phyloP scores from a whole-genome alignment of 2,888 invertebrate genomes.

The Heteromurus nitidus region DNA sequence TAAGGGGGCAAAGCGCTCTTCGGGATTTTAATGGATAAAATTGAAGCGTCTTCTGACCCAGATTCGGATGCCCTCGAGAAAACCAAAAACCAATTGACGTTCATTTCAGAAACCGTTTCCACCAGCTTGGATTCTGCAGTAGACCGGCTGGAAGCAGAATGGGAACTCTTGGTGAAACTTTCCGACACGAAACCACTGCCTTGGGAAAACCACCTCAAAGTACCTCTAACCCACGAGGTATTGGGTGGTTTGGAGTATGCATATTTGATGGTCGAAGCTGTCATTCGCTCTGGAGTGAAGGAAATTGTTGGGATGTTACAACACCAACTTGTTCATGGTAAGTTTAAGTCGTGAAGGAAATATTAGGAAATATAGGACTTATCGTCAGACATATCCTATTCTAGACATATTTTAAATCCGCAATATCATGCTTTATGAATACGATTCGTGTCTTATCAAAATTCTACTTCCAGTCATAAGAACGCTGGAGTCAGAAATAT shows the following conservation, averaged over 20 bases:
- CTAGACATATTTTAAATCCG: background rate
- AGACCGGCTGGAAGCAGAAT: slow-evolving; percentile 47
- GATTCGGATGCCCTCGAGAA: slow-evolving; percentile 35
- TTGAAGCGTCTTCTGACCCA: slow-evolving; percentile 50
- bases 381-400: background rate
- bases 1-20: slow-evolving; percentile 69
- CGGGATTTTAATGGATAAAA: slow-evolving; percentile 68
- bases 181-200: slow-evolving; percentile 60
- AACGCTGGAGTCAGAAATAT: slow-evolving; percentile 47
- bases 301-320: slow-evolving; percentile 68
- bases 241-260: slow-evolving; percentile 55
- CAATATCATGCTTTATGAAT: background rate
- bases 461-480: slow-evolving; percentile 43
- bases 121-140: slow-evolving; percentile 59
- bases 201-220: slow-evolving; percentile 60
- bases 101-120: slow-evolving; percentile 57
- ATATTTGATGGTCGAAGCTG: slow-evolving; percentile 67
- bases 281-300: slow-evolving; percentile 65
- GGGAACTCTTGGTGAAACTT: slow-evolving; percentile 56
- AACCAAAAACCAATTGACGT: slow-evolving; percentile 57
- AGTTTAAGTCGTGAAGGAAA: no score
- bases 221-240: slow-evolving; percentile 41
- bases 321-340: slow-evolving; percentile 60
- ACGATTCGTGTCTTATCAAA: background rate
- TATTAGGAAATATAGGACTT: background rate